Conservation (phyloP, 2,888 invertebrate genomes). For the Polydrusus cervinus region DNA sequence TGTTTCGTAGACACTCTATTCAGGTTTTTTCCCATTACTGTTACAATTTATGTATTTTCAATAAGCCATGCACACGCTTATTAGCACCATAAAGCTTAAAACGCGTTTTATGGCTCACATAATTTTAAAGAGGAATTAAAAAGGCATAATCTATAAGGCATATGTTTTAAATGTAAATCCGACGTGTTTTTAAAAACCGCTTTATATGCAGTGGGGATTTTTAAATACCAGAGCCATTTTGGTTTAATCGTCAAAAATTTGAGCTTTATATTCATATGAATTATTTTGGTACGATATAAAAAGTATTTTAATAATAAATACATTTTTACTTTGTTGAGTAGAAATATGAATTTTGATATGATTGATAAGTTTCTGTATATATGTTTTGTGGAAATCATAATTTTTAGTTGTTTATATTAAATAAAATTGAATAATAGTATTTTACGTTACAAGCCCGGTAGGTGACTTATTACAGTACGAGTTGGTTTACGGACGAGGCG, state of each 20-base stretch:
- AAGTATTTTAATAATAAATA: not conserved
- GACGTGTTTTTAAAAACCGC: constrained; percentile 31
- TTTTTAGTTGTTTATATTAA: too few relatives aligned
- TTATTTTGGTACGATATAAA: constrained; percentile 8
- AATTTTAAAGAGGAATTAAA: constrained; percentile 33
- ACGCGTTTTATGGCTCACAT: constrained; percentile 31
- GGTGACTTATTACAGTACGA: too few relatives aligned
- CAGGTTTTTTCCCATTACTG: not conserved
- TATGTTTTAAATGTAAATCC: constrained; percentile 36
- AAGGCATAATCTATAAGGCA: constrained; percentile 25
- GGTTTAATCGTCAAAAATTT: constrained; percentile 6
- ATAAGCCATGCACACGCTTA: constrained; percentile 27
- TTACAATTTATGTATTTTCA: constrained; percentile 22
- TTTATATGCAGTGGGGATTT: constrained; percentile 30
- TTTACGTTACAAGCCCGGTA: too few relatives aligned
- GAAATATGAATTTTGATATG: too few relatives aligned
- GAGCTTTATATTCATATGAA: constrained; percentile 28
- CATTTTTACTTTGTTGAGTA: too few relatives aligned
- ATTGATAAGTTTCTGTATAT: too few relatives aligned
- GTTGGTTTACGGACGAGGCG: too few relatives aligned
- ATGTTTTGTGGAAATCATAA: too few relatives aligned
- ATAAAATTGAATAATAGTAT: too few relatives aligned
- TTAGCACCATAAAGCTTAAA: constrained; percentile 33
- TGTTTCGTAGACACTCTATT: not conserved
- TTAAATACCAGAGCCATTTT: constrained; percentile 15